Evolutionary conservation across 2,888 invertebrate genomes (phyloP).

Genomic region (Leptogaster cylindrica): DNA sequence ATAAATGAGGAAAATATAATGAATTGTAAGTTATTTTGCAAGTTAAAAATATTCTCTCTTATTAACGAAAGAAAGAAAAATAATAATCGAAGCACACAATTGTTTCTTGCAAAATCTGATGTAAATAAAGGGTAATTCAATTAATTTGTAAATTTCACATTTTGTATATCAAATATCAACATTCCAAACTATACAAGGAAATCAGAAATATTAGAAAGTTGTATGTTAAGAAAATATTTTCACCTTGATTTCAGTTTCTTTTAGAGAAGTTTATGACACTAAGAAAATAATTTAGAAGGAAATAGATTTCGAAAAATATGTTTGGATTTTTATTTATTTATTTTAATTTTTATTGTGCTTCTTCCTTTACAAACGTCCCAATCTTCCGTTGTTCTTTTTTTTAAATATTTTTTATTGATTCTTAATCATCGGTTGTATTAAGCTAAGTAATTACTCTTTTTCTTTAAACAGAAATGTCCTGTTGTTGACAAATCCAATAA

Average conservation of each 20-base stretch:
- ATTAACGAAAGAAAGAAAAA: slow-evolving; percentile 1
- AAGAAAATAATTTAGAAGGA: slow-evolving; percentile 24
- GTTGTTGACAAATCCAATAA: no score
- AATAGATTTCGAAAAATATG: slow-evolving; percentile 36
- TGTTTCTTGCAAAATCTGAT: slow-evolving; percentile 8
- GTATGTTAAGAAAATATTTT: slow-evolving; percentile 21
- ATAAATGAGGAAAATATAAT: slow-evolving; percentile 20
- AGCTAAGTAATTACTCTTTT: no score
- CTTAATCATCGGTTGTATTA: no score
- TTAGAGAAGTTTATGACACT: slow-evolving; percentile 22
- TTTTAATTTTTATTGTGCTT: slow-evolving; percentile 42
- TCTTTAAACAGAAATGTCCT: no score
- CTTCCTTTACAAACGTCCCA: slow-evolving; percentile 11
- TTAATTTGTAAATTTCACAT: slow-evolving; percentile 9
- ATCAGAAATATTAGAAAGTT: slow-evolving; percentile 4
- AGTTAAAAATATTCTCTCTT: slow-evolving; percentile 17
- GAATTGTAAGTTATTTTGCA: not conserved
- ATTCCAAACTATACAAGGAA: slow-evolving; percentile 19
- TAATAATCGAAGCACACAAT: slow-evolving; percentile 30
- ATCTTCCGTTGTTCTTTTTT: slow-evolving; percentile 20
- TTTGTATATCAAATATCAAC: slow-evolving; percentile 22
- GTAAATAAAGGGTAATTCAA: slow-evolving; percentile 29
- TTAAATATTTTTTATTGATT: slow-evolving; percentile 5
- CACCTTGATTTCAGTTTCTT: slow-evolving; percentile 18
- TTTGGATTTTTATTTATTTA: slow-evolving; percentile 43